Conservation (phyloP, 2,113 vertebrate genomes). For the Platichthys flesus region DNA sequence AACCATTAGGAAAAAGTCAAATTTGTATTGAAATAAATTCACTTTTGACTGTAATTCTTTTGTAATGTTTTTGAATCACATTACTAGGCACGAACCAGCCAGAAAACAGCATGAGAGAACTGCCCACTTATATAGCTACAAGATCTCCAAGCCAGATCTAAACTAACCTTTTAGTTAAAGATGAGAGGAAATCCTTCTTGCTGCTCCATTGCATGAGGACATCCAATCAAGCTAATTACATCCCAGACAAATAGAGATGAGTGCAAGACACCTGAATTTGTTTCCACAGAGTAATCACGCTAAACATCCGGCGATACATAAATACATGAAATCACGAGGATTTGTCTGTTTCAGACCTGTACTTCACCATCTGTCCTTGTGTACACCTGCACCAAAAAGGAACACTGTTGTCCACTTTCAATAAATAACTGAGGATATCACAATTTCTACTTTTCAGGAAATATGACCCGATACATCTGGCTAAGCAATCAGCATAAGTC, state of each 20-base stretch:
- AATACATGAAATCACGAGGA: conserved; percentile 54
- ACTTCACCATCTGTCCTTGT: conserved; percentile 19
- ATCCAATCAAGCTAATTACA: conserved; percentile 69
- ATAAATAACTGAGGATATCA: conserved; percentile 4
- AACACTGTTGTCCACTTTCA: conserved; percentile 4
- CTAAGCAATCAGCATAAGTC: conserved; percentile 12
- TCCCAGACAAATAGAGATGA: conserved; percentile 41
- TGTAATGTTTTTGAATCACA: no score
- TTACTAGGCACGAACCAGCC: neutral
- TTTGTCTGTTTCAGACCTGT: conserved; percentile 18
- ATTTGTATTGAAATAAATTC: no score
- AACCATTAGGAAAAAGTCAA: no score
- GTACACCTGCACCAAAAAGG: conserved; percentile 12
- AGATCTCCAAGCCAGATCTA: conserved; percentile 9
- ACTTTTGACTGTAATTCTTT: no score
- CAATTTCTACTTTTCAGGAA: conserved; percentile 8
- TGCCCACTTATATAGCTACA: neutral
- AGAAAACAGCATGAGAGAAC: neutral
- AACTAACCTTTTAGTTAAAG: conserved; percentile 29
- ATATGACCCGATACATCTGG: conserved; percentile 1
- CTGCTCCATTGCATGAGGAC: conserved; percentile 54
- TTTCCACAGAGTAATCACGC: conserved; percentile 33
- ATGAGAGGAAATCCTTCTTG: conserved; percentile 44
- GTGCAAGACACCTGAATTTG: conserved; percentile 44
- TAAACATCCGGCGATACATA: conserved; percentile 48